Evolutionary conservation across 2,113 vertebrate species (phyloP).

Genomic region (Hirundichthys speculiger): DNA sequence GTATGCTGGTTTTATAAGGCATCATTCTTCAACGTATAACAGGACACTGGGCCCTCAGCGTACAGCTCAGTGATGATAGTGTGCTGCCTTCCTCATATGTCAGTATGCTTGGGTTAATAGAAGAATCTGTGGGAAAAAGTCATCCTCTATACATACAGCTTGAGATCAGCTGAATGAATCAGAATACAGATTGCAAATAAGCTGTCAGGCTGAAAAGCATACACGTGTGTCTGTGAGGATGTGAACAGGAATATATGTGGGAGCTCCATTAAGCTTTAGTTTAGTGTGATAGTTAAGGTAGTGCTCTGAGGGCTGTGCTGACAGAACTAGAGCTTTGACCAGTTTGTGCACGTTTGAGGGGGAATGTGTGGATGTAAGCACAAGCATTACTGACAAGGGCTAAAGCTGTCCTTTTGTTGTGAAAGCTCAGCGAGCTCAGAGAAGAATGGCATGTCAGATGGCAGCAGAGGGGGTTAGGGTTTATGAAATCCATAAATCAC

Average conservation of each 20-base stretch:
- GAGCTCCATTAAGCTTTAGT: slow-evolving; percentile 53
- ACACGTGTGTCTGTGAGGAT: slow-evolving; percentile 9
- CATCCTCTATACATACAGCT: slow-evolving; percentile 28
- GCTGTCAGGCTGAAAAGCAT: slow-evolving; percentile 20
- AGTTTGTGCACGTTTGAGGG: slow-evolving; percentile 21
- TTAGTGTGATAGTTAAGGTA: slow-evolving; percentile 59
- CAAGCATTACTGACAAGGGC: slow-evolving; percentile 45
- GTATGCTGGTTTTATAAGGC: slow-evolving; percentile 31
- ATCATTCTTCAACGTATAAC: slow-evolving; percentile 46
- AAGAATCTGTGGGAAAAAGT: slow-evolving; percentile 32
- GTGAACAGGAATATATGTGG: slow-evolving; percentile 14
- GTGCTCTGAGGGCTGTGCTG: slow-evolving; percentile 62
- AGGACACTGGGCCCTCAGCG: slow-evolving; percentile 34
- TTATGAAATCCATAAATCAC: slow-evolving; percentile 84
- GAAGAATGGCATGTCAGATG: slow-evolving; percentile 69
- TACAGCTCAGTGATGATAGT: slow-evolving; percentile 28
- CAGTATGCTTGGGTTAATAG: slow-evolving; percentile 38
- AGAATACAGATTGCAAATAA: slow-evolving; percentile 35
- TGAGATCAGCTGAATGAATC: slow-evolving; percentile 49
- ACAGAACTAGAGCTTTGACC: slow-evolving; percentile 64
- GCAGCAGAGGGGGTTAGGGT: slow-evolving; percentile 65
- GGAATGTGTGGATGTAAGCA: slow-evolving; percentile 14
- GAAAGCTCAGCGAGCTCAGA: slow-evolving; percentile 56
- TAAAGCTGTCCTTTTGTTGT: slow-evolving; percentile 63
- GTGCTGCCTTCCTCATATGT: too few relatives aligned